Percentiles rank a stretch among this genome's conserved stretches.
Evolutionary conservation across 2,888 invertebrate species (phyloP).

Genomic region (Cosmorhoe ocellata): DNA sequence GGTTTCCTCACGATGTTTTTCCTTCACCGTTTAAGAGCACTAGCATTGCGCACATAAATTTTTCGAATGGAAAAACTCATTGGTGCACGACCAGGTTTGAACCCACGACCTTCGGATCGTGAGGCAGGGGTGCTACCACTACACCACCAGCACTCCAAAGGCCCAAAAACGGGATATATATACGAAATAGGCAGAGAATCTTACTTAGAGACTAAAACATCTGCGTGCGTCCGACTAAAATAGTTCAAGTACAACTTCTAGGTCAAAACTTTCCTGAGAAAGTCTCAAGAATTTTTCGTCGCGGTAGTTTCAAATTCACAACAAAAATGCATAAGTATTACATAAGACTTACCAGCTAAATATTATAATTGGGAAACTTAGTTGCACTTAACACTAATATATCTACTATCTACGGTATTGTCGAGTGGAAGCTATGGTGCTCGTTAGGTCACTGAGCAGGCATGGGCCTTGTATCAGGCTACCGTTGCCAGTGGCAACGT

Average conservation of each 20-base stretch:
- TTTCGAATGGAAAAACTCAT: too few relatives aligned
- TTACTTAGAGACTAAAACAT: too few relatives aligned
- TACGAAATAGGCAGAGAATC: too few relatives aligned
- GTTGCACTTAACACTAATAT: slow-evolving; percentile 27
- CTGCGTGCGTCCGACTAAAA: too few relatives aligned
- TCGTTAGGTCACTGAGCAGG: slow-evolving; percentile 59
- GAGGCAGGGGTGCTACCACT: too few relatives aligned
- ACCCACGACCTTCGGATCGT: too few relatives aligned
- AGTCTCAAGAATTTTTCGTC: background rate
- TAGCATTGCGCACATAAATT: too few relatives aligned
- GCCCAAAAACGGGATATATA: too few relatives aligned
- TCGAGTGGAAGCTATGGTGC: slow-evolving; percentile 57
- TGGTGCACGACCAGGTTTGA: too few relatives aligned
- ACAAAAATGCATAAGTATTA: background rate
- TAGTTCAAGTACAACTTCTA: slow-evolving; percentile 42
- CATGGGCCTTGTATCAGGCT: slow-evolving; percentile 67
- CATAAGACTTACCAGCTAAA: slow-evolving; percentile 25
- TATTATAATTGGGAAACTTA: slow-evolving; percentile 9
- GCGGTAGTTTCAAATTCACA: background rate
- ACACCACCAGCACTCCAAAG: too few relatives aligned
- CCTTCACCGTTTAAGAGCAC: too few relatives aligned
- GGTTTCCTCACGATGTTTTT: too few relatives aligned
- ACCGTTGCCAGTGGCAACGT: slow-evolving; percentile 76
- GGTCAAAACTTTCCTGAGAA: slow-evolving; percentile 41
- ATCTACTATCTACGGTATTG: slow-evolving; percentile 48